Conservation (phyloP, 2,888 invertebrate genomes). For the Tuberolachnus salignus region DNA sequence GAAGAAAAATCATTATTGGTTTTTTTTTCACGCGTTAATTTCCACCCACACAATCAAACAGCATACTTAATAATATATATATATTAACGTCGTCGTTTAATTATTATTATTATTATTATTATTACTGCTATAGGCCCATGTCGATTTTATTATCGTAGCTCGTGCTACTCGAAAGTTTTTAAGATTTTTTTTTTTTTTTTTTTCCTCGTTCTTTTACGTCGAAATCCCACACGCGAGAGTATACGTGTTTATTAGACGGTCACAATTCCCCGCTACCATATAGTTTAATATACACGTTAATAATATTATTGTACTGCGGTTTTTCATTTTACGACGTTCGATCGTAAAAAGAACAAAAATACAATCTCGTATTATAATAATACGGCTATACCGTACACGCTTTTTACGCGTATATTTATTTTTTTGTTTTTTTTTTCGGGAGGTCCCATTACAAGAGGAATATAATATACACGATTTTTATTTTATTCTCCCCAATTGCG, state of each 20-base stretch:
- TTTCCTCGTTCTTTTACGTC: background rate
- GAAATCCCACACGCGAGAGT: background rate
- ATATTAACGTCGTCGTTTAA: background rate
- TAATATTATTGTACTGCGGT: background rate
- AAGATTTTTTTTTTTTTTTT: background rate
- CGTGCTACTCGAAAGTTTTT: background rate
- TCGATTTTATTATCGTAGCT: slow-evolving; percentile 21
- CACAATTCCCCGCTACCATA: background rate
- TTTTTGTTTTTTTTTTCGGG: slow-evolving; percentile 28
- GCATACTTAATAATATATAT: background rate
- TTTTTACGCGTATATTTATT: slow-evolving; percentile 4
- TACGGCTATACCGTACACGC: too few relatives aligned
- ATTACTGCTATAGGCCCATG: background rate
- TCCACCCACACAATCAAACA: slow-evolving; percentile 3
- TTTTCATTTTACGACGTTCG: background rate
- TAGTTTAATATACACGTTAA: background rate
- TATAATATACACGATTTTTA: background rate
- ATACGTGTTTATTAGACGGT: background rate
- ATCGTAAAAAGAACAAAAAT: slow-evolving; percentile 25
- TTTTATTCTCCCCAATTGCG: background rate
- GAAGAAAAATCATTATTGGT: too few relatives aligned
- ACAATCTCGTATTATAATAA: background rate
- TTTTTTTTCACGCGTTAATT: background rate
- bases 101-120: slow-evolving; percentile 2
- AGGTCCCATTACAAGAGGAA: slow-evolving; percentile 23